Evolutionary conservation across 1,140 invertebrate species (phyloP).

Genomic region (Leptonema lineaticorne): DNA sequence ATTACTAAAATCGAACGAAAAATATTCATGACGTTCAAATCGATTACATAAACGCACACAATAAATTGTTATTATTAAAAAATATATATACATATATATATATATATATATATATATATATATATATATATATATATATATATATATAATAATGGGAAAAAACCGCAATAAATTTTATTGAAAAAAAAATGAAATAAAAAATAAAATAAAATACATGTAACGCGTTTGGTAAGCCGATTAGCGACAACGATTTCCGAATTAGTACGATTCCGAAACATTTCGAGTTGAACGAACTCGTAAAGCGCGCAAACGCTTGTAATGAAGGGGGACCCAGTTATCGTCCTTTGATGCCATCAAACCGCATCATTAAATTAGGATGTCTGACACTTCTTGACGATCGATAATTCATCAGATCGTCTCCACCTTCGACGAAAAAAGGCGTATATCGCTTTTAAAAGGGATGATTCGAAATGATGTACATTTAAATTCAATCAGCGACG

Average conservation of each 20-base stretch:
- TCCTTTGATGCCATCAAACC: slow-evolving; percentile 1
- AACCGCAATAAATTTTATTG: not conserved
- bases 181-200: not conserved
- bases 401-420: not conserved
- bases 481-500: too few relatives aligned
- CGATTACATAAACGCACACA: not conserved
- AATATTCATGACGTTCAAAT: not conserved
- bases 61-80: not conserved
- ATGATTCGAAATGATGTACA: too few relatives aligned
- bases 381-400: not conserved
- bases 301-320: not conserved
- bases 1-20: not conserved
- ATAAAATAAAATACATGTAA: not conserved
- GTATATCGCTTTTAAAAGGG: too few relatives aligned
- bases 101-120: not conserved
- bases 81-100: not conserved
- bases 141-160: not conserved
- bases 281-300: slow-evolving; percentile 5
- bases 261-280: not conserved
- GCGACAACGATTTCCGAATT: not conserved
- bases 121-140: not conserved
- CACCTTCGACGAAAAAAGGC: too few relatives aligned
- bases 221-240: not conserved
- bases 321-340: not conserved
- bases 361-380: slow-evolving; percentile 2